Evolutionary conservation across 1,140 invertebrate genomes (phyloP).

Genomic region (Subanguina moxae): DNA sequence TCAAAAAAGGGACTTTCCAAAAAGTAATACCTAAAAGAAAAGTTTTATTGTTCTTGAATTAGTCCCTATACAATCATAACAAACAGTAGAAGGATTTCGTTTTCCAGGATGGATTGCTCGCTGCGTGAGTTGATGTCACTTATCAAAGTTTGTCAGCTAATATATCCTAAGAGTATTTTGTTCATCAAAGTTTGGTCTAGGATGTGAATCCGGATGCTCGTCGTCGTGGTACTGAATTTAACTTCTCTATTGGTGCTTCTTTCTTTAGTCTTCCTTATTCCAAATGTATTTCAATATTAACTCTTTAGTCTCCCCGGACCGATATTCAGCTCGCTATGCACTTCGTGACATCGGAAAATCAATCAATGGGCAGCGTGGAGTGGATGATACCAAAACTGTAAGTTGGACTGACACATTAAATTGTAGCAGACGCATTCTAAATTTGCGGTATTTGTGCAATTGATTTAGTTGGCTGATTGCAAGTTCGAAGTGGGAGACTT

Average conservation of each 20-base stretch:
- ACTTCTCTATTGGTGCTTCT: constrained; percentile 73
- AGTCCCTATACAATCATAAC: too few relatives aligned
- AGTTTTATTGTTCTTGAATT: too few relatives aligned
- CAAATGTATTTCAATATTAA: background rate
- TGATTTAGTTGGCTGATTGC: constrained; percentile 67
- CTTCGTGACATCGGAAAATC: constrained; percentile 92
- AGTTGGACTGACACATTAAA: too few relatives aligned
- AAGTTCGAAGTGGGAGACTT: constrained; percentile 91
- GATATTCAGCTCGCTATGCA: constrained; percentile 72
- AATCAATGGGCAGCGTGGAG: constrained; percentile 81
- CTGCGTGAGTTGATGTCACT: constrained; percentile 87
- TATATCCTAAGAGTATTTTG: background rate
- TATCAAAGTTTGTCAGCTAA: constrained; percentile 67
- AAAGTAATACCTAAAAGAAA: too few relatives aligned
- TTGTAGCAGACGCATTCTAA: too few relatives aligned
- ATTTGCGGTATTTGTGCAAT: too few relatives aligned
- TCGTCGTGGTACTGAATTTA: constrained; percentile 91
- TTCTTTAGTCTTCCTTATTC: too few relatives aligned
- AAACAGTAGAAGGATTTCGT: too few relatives aligned
- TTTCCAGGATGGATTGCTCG: constrained; percentile 80
- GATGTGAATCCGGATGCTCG: constrained; percentile 95
- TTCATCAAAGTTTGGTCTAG: constrained; percentile 8
- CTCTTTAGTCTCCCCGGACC: constrained; percentile 76
- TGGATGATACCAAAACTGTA: constrained; percentile 64
- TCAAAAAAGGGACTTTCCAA: too few relatives aligned